A percentile compares a stretch with the other conserved stretches of the same genome.
phyloP scores from a whole-genome alignment of 2,888 invertebrate genomes.

The Dolichomitus sp. region DNA sequence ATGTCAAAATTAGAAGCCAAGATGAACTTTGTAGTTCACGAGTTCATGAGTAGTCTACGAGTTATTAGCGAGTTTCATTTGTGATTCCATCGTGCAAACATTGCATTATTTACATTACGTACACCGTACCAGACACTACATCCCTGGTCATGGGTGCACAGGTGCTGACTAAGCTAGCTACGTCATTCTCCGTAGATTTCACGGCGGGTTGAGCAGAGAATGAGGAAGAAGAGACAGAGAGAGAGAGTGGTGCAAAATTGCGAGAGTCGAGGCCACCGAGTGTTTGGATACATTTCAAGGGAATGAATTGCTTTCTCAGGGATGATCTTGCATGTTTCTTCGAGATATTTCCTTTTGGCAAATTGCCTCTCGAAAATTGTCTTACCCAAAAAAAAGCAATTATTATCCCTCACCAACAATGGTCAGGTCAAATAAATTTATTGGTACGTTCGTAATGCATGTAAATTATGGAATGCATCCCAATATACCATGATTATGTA shows the following conservation, averaged over 20 bases:
- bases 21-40: neutral
- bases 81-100: slow-evolving; percentile 40
- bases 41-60: neutral
- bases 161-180: slow-evolving; percentile 68
- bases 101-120: slow-evolving; percentile 50
- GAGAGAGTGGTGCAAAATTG: slow-evolving; percentile 63
- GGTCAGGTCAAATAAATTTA: neutral
- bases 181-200: slow-evolving; percentile 67
- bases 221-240: slow-evolving; percentile 58
- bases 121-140: slow-evolving; percentile 17
- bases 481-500: neutral
- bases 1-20: neutral
- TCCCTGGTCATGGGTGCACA: slow-evolving; percentile 55
- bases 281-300: slow-evolving; percentile 83
- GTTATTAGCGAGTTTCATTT: slow-evolving; percentile 54
- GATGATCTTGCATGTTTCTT: slow-evolving; percentile 66
- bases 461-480: neutral
- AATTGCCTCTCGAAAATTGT: slow-evolving; percentile 55
- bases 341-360: slow-evolving; percentile 38
- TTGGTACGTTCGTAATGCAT: neutral
- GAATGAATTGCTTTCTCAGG: slow-evolving; percentile 69
- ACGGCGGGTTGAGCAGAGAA: slow-evolving; percentile 62
- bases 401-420: slow-evolving; percentile 6
- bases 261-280: slow-evolving; percentile 70
- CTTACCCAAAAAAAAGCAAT: slow-evolving; percentile 39